phyloP scores from a whole-genome alignment of 2,797 vertebrate species.

The Parauchenoglanis punctatus region DNA sequence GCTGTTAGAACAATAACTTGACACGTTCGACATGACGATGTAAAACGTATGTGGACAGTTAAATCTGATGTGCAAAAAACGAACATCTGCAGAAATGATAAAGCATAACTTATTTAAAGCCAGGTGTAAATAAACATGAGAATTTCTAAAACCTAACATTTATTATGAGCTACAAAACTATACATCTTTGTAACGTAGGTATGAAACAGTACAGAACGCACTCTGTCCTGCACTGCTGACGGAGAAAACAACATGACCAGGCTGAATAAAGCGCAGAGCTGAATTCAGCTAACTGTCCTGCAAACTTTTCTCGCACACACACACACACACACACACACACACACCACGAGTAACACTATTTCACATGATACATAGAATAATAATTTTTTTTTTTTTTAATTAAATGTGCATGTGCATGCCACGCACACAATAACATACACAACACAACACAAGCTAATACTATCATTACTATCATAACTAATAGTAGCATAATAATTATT shows the following conservation, averaged over 20 bases:
- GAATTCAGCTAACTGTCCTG: conserved; percentile 22
- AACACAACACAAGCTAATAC: background rate
- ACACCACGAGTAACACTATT: background rate
- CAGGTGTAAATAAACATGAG: background rate
- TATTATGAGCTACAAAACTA: background rate
- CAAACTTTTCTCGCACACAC: conserved; percentile 32
- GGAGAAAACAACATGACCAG: conserved; percentile 31
- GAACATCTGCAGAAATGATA: background rate
- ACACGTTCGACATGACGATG: background rate
- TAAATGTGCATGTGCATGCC: background rate
- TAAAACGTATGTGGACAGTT: background rate
- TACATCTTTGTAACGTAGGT: background rate
- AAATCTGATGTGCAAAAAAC: conserved; percentile 2
- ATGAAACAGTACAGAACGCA: background rate
- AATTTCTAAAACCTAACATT: background rate
- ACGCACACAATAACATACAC: background rate
- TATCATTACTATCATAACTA: background rate
- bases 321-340: background rate
- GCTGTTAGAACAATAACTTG: conserved; percentile 31
- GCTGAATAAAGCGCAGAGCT: background rate
- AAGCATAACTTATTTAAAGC: background rate
- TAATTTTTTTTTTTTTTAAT: background rate
- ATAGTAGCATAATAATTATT: too few relatives aligned
- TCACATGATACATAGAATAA: background rate
- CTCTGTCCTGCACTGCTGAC: conserved; percentile 21